Base-by-base conservation (phyloP, 2,113 vertebrate species). In the Leuciscus idus region DNA sequence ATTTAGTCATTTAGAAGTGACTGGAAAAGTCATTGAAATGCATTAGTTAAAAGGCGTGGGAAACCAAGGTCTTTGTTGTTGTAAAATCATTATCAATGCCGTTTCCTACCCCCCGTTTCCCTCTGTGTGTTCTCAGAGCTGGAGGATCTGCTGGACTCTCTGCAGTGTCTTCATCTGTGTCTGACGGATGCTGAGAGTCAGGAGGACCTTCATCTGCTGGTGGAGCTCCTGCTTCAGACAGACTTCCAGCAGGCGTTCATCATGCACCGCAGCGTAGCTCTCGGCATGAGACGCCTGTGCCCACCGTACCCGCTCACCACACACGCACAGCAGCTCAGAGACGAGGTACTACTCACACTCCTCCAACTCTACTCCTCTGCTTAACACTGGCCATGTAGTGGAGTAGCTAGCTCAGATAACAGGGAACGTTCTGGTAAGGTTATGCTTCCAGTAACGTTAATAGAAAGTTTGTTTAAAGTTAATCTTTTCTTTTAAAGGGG, bases 201-300 rank as follows among this genome's bases (percentile, higher is more conserved):
- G 93, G 95, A 97, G 87, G 98, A 99, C 89, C 93, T 97, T 87
- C 92, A 94, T 85, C 92, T 98, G 87, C 93, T 98, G 84, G 93
- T 95, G 91, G 96, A 97, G 89, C 95, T 99, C 79, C 93, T 98
- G 62, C 93, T 96, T 79, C 96, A 95, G 86, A 94, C 91, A 19
- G 97, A 98, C 92, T 99, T 99, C 92, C 96, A 94, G 93, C 96
- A 94, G 90, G 97, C 97, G 0, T 97, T 98, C 93, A 94, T 93
- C 89, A 95, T 98, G 91, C 96, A 97, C 94, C 96, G 95, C 2
- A 93, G 96, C 61, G 94, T 99, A 77, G 95, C 97, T 36, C 94
- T 96, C 66, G 96, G 97, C 89, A 97, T 95, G 95, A 96, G 88
- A 93, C 95, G 93, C 91, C 94, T 96, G 92, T 96, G 95, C 87